A percentile compares a stretch with the other conserved stretches of the same genome.
Conservation (phyloP, 2,797 vertebrate genomes). For the Coregonus ussuriensis region DNA sequence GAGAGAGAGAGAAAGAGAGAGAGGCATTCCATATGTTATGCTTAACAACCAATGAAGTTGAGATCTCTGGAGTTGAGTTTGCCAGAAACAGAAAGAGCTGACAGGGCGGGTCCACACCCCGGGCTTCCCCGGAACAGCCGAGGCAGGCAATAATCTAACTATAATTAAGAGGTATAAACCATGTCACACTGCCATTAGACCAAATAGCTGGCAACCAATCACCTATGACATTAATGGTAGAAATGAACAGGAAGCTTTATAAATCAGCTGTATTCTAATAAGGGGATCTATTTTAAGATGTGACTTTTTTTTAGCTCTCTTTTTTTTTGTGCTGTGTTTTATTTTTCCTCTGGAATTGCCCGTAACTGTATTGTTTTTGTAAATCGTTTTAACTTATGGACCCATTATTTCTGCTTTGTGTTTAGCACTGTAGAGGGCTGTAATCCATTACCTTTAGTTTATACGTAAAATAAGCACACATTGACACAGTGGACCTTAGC, state of each 20-base stretch:
- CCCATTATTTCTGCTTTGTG: constrained; percentile 2
- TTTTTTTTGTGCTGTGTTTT: neutral
- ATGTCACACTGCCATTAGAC: constrained; percentile 72
- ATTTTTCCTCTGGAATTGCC: neutral
- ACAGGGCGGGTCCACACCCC: constrained; percentile 65
- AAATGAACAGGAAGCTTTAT: constrained; percentile 50
- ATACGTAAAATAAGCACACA: constrained; percentile 5
- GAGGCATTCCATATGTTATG: constrained; percentile 73
- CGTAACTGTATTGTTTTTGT: constrained; percentile 25
- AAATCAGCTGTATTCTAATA: constrained; percentile 68
- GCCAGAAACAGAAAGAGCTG: constrained; percentile 67
- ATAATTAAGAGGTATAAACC: constrained; percentile 86
- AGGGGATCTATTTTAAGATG: constrained; percentile 60
- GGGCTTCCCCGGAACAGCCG: constrained; percentile 69
- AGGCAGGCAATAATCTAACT: constrained; percentile 78
- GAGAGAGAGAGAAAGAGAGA: constrained; percentile 12
- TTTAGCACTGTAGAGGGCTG: neutral
- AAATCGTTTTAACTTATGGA: constrained; percentile 14
- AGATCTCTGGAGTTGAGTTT: constrained; percentile 62
- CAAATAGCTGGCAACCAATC: constrained; percentile 78
- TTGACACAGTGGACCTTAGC: neutral
- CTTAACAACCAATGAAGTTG: constrained; percentile 71
- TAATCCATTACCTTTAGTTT: constrained; percentile 10
- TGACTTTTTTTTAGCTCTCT: constrained; percentile 38
- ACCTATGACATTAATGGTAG: constrained; percentile 76